Evolutionary conservation across 2,888 invertebrate genomes (phyloP).

Genomic region (Lydus trimaculatus): DNA sequence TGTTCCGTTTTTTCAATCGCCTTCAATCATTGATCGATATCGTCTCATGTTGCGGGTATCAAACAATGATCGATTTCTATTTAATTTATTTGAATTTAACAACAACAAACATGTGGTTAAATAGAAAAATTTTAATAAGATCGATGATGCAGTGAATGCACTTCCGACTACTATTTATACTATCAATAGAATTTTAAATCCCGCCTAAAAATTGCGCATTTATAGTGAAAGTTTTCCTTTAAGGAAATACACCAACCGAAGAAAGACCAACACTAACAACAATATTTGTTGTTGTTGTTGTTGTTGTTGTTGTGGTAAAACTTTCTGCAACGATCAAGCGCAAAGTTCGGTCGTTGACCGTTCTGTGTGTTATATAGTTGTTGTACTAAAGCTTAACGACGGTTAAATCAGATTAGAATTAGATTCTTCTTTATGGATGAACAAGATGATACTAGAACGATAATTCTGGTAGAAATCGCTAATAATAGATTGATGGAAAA

Average conservation of each 20-base stretch:
- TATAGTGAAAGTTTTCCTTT: conserved; percentile 29
- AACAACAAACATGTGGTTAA: conserved; percentile 1
- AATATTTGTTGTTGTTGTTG: not conserved
- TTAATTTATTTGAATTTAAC: conserved; percentile 4
- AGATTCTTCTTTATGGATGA: conserved; percentile 13
- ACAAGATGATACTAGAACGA: not conserved
- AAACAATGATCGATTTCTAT: not conserved
- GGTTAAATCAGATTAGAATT: conserved; percentile 29
- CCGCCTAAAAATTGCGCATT: conserved; percentile 22
- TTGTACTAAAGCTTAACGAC: conserved; percentile 16
- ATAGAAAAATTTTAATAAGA: not conserved
- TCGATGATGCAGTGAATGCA: conserved; percentile 26
- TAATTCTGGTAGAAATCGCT: not conserved
- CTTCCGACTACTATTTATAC: conserved; percentile 20
- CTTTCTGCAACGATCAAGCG: conserved; percentile 29
- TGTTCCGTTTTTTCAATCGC: not conserved
- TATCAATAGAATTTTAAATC: not conserved
- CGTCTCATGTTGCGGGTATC: not conserved
- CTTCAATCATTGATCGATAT: not conserved
- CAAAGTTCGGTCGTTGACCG: conserved; percentile 29
- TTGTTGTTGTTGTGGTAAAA: conserved; percentile 23
- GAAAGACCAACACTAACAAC: not conserved
- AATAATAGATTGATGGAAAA: not conserved
- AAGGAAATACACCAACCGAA: conserved; percentile 7
- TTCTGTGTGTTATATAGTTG: conserved; percentile 12